These are phyloP conservation scores for Augochlora pura DNA, from an alignment of 1,140 invertebrate genomes.

Conservation along the genomic window DNA sequence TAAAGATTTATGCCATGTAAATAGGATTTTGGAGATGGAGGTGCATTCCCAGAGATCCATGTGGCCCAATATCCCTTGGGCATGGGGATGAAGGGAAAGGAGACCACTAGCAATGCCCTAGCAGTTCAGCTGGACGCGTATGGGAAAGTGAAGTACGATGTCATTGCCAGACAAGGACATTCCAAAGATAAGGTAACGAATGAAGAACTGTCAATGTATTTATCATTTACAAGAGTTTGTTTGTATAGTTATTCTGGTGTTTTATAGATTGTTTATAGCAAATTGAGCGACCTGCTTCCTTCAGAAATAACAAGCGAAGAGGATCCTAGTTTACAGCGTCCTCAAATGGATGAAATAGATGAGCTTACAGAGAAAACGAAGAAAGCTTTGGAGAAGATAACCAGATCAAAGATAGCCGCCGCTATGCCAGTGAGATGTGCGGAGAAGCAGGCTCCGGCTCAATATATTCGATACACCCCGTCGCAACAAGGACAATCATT, in stretches of 20 bases:
- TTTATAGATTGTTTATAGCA: slow-evolving; percentile 95
- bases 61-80: slow-evolving; percentile 97
- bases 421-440: slow-evolving; percentile 96
- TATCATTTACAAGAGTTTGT: background rate
- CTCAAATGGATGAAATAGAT: slow-evolving; percentile 90
- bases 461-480: slow-evolving; percentile 98
- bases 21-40: slow-evolving; percentile 95
- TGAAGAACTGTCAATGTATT: background rate
- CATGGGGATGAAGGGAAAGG: slow-evolving; percentile 88
- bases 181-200: slow-evolving; percentile 92
- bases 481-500: slow-evolving; percentile 97
- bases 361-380: slow-evolving; percentile 94
- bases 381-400: slow-evolving; percentile 91
- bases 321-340: slow-evolving; percentile 93
- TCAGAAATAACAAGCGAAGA: slow-evolving; percentile 96
- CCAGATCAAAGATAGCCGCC: slow-evolving; percentile 93
- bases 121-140: slow-evolving; percentile 96
- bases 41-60: slow-evolving; percentile 98
- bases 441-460: slow-evolving; percentile 94
- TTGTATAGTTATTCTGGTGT: slow-evolving; percentile 8
- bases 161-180: slow-evolving; percentile 96
- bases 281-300: slow-evolving; percentile 95
- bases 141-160: slow-evolving; percentile 98
- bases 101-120: slow-evolving; percentile 92
- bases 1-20: background rate